Conservation (phyloP, 2,888 invertebrate species). For the Spisula solida region DNA sequence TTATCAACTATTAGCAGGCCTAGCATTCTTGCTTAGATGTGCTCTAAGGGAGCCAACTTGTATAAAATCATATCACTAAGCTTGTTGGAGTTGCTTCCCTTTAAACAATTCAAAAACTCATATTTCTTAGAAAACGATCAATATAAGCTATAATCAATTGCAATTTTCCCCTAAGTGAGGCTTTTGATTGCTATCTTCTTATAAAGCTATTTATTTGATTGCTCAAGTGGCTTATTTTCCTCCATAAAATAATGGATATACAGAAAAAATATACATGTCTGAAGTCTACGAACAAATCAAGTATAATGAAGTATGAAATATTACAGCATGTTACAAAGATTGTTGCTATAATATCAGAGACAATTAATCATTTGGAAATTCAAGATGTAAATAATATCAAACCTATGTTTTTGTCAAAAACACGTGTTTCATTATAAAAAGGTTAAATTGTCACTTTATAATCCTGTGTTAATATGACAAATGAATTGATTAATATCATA, state of each 20-base stretch:
- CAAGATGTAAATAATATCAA: no score
- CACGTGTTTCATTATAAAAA: no score
- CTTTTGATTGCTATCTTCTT: neutral
- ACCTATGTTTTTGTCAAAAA: no score
- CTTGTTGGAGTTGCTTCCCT: conserved; percentile 7
- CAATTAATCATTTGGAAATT: no score
- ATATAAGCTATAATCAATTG: conserved; percentile 23
- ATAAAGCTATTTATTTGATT: conserved; percentile 24
- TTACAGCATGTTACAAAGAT: no score
- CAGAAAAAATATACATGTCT: neutral
- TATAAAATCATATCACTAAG: neutral
- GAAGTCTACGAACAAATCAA: neutral
- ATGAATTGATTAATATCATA: no score
- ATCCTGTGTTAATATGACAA: no score
- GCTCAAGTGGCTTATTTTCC: conserved; percentile 10
- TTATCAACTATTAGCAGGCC: conserved; percentile 8
- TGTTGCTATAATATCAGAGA: no score
- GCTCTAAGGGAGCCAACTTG: neutral
- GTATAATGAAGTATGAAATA: no score
- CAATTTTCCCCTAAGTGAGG: conserved; percentile 10
- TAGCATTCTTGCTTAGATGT: neutral
- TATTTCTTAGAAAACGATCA: neutral
- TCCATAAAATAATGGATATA: neutral
- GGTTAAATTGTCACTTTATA: no score
- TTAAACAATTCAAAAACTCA: neutral